These are phyloP conservation scores for Phyto melanocephala DNA, from an alignment of 2,888 invertebrate genomes.

Conservation along the genomic window DNA sequence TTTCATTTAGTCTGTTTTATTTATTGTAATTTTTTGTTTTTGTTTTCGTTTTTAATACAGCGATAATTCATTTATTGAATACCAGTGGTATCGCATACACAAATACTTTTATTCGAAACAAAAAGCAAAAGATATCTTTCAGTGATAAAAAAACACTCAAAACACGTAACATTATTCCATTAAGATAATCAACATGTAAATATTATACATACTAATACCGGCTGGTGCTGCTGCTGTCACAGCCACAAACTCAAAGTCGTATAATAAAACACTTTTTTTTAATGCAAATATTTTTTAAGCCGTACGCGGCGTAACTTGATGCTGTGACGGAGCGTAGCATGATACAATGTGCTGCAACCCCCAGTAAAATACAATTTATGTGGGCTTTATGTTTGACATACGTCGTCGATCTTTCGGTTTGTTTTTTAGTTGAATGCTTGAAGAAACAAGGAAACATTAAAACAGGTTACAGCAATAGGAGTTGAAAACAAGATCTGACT, in stretches of 20 bases:
- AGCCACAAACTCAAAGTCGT: background rate
- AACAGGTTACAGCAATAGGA: conserved; percentile 33
- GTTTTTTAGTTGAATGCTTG: background rate
- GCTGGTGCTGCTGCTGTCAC: background rate
- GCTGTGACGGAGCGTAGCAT: background rate
- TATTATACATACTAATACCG: no score
- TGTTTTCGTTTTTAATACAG: background rate
- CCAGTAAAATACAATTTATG: background rate
- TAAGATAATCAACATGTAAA: conserved; percentile 47
- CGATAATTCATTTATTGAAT: conserved; percentile 34
- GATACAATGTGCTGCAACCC: background rate
- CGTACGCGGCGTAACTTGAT: background rate
- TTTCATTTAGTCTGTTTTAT: no score
- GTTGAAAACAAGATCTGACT: background rate
- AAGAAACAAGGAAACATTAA: background rate
- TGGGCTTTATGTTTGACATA: conserved; percentile 38
- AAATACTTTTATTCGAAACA: background rate
- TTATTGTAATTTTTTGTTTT: background rate
- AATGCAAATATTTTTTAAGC: conserved; percentile 15
- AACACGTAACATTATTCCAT: conserved; percentile 39
- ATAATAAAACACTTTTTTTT: background rate
- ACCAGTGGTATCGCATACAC: conserved; percentile 30
- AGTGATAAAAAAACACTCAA: conserved; percentile 44
- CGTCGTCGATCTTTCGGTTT: conserved; percentile 34
- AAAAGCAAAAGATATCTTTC: conserved; percentile 22